Conservation (phyloP, 2,113 vertebrate species). For the Meles meles region DNA sequence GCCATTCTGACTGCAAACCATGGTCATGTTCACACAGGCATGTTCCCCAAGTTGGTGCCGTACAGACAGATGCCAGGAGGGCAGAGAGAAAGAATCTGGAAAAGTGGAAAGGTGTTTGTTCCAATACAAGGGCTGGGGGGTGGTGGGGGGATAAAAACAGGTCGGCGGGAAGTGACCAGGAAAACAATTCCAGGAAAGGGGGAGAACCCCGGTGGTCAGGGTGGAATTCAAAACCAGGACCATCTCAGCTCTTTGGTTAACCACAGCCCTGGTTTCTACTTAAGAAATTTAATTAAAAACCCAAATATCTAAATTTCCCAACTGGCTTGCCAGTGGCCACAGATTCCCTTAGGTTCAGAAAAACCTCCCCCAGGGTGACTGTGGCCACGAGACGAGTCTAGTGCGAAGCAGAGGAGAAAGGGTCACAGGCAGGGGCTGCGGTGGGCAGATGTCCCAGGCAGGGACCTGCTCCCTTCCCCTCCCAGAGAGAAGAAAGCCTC, state of each 20-base stretch:
- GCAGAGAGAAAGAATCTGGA: neutral
- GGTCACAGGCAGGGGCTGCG: accelerated
- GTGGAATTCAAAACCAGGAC: neutral
- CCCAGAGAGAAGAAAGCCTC: neutral
- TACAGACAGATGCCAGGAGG: neutral
- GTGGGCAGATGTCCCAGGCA: neutral
- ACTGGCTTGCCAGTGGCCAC: neutral
- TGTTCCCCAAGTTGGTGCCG: neutral
- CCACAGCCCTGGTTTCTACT: conserved; percentile 49
- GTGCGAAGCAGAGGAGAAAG: neutral
- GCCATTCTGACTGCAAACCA: neutral
- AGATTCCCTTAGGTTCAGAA: neutral
- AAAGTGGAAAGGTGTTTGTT: neutral
- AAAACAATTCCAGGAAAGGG: neutral
- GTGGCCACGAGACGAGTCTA: neutral
- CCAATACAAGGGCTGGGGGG: neutral
- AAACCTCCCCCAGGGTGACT: neutral
- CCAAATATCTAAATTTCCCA: conserved; percentile 38
- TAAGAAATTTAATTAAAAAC: conserved; percentile 59
- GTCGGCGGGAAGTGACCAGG: neutral
- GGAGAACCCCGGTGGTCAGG: neutral
- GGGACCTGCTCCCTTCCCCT: too few relatives aligned
- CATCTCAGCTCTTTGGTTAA: neutral
- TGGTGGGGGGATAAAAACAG: neutral
- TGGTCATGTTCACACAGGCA: neutral